Base-by-base conservation (phyloP, 1,140 invertebrate species). In the Ridgeia piscesae region DNA sequence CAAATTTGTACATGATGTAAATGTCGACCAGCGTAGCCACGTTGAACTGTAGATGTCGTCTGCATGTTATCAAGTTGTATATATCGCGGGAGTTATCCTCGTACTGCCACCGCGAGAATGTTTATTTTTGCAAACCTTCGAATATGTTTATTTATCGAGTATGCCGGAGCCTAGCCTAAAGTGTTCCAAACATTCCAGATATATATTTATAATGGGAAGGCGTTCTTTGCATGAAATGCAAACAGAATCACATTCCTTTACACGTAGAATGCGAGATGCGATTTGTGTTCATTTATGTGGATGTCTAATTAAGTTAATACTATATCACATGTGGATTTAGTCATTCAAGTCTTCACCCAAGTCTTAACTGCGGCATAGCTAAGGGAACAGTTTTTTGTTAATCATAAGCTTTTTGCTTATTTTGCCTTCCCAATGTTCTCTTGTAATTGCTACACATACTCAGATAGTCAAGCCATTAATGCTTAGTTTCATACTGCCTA, bases 1-100 rank as follows among this genome's bases (percentile, higher is more conserved):
- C 58, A 77, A 77, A 77, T 77, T 77, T 77, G 58, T 77, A 77
- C 58, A 77, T 77, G 58, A 77, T 77, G 27, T 77, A 77, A 77
- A 77, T 77, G 58, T 77, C 27, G 58, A 31, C 27, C 14, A 77
- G 11, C 27, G 58, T 77, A 77, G 27, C 58, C 58, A 17, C 27
- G 58, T 42, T 42, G 42, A 42, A 42, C 58, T 77, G 14, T 77
- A 31, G 58, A 77, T 77, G 58, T 17, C 42, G 42, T 42, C 42
- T 77, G 27, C 58, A 77, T 77, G 58, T 77, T 77, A 77, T 77
- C 58, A 77, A 21, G 58, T 77, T 77, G 58, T 77, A 77, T 77
- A 77, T 77, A 77, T 77, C 42, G 42, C 42, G 42, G 42, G 42
- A 42, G 11, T 42, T 42, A 11, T 42, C 42, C 42, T 6, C 42